Conservation (phyloP, 2,113 vertebrate species). For the Cottus gobio region DNA sequence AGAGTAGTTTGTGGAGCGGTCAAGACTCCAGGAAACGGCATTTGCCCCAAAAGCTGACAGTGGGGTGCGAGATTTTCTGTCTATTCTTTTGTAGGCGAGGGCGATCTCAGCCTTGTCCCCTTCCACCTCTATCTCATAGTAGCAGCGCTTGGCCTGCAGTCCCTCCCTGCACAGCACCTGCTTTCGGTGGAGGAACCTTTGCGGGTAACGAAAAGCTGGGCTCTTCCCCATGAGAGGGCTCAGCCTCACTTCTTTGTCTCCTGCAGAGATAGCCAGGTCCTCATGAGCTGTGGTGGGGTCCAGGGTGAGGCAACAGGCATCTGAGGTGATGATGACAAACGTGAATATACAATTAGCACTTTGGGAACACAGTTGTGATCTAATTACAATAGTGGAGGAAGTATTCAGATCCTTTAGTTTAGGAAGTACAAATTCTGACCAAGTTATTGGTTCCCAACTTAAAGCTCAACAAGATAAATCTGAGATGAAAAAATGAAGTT, state of each 20-base stretch:
- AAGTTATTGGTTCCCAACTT: not conserved
- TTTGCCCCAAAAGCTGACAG: slow-evolving; percentile 66
- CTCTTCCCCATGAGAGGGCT: not conserved
- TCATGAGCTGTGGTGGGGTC: slow-evolving; percentile 60
- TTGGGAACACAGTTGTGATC: not conserved
- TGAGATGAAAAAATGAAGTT: not conserved
- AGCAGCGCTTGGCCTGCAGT: slow-evolving; percentile 60
- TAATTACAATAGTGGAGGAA: not conserved
- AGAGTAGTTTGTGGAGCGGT: slow-evolving; percentile 57
- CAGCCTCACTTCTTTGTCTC: slow-evolving; percentile 38
- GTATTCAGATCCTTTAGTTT: not conserved
- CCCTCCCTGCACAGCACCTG: slow-evolving; percentile 73
- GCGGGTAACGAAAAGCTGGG: not conserved
- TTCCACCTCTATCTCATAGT: slow-evolving; percentile 72
- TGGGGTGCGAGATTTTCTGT: slow-evolving; percentile 28
- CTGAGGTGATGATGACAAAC: slow-evolving; percentile 37
- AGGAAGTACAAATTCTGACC: not conserved
- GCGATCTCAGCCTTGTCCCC: slow-evolving; percentile 69
- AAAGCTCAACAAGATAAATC: not conserved
- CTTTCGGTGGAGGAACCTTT: slow-evolving; percentile 47
- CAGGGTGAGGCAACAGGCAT: slow-evolving; percentile 64
- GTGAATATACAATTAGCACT: not conserved
- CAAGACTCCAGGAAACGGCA: slow-evolving; percentile 71
- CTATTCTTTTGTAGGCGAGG: slow-evolving; percentile 65
- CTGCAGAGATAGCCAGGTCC: slow-evolving; percentile 50